Evolutionary conservation across 2,888 invertebrate genomes (phyloP).

Genomic region (Rotaria magnacalcarata): DNA sequence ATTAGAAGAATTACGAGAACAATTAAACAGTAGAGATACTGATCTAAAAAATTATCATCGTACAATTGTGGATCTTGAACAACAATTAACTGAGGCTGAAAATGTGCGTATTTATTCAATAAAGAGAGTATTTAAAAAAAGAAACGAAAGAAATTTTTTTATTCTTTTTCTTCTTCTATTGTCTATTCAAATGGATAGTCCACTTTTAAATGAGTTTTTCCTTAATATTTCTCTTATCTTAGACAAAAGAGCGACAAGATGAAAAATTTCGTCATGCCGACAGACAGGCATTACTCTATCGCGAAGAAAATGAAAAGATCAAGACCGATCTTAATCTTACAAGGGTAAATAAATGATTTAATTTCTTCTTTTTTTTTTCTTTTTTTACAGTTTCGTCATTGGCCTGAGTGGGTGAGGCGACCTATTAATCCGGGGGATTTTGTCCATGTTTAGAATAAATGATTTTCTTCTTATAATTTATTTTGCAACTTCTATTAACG

Average conservation of each 20-base stretch:
- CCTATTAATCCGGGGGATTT: too few relatives aligned
- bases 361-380: too few relatives aligned
- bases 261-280: not conserved
- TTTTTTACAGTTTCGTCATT: too few relatives aligned
- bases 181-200: not conserved
- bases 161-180: too few relatives aligned
- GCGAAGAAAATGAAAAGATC: slow-evolving; percentile 23
- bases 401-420: too few relatives aligned
- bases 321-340: slow-evolving; percentile 7
- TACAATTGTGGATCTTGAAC: not conserved
- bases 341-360: not conserved
- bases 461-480: too few relatives aligned
- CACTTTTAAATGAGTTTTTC: not conserved
- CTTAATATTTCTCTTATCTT: not conserved
- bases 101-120: not conserved
- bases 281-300: not conserved
- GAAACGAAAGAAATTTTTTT: too few relatives aligned
- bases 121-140: not conserved
- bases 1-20: slow-evolving; percentile 27
- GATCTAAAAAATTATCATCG: slow-evolving; percentile 4
- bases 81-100: not conserved
- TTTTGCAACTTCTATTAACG: too few relatives aligned
- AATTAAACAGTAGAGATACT: not conserved
- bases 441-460: too few relatives aligned
- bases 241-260: slow-evolving; percentile 24